Base-by-base conservation (phyloP, 2,797 vertebrate genomes). In the Antennarius maculatus region DNA sequence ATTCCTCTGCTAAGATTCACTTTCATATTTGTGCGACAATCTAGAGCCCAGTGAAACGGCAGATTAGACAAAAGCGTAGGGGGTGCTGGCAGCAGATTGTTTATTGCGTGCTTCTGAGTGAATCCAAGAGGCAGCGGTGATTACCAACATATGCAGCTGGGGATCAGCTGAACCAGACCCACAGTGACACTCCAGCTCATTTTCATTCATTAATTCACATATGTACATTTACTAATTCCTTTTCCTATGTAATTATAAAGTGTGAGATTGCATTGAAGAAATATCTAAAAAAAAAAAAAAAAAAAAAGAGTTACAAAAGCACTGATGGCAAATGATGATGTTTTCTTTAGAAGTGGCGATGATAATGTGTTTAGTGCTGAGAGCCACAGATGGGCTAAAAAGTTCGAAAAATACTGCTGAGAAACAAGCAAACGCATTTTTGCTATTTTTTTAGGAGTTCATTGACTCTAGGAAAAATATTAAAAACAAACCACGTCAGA, bases 121-220 rank as follows among this genome's bases (percentile, higher is more conserved):
- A 92, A 92, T 93, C 89, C 89, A 91, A 85, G 84, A 88, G 82
- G 85, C 87, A 87, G 84, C 76, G 78, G 85, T 83, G 86, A 93
- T 92, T 93, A 88, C 85, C 88, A 82, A 69, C 86, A 92, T 82
- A 84, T 88, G 86, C 89, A 86, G 82, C 89, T 75, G 84, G 77
- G 89, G 90, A 94, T 91, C 88, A 91, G 74, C 87, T 61, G 64
- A 88, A 81, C 82, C 85, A 86, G 87, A 85, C 82, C 86, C 54
- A 64, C 72, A 39, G 79, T 84, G 70, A 71, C 74, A 80, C 84
- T 81, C 53, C 0, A 79, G 79, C 85, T 91, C 62, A 90, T 92
- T 91, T 89, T 79, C 90, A 86, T 90, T 90, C 85, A 90, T 88
- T 79, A 85, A 88, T 89, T 91, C 84, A 86, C 77, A 88, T 89